Conservation (phyloP, 2,797 vertebrate genomes). For the Chelonia mydas region DNA sequence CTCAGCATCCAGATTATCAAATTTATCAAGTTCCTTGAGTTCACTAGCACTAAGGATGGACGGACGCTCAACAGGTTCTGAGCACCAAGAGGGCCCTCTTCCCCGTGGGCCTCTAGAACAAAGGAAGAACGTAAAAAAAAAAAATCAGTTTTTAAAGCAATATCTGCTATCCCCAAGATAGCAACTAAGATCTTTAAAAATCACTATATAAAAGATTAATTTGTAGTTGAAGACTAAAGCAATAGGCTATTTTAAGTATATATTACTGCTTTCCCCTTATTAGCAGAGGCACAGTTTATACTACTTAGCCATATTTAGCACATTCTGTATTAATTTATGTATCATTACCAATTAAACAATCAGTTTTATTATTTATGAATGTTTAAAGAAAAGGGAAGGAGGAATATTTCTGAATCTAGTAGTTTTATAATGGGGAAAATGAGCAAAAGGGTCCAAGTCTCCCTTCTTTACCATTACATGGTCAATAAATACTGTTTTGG, state of each 20-base stretch:
- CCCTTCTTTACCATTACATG: not conserved
- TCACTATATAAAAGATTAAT: not conserved
- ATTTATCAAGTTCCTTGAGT: slow-evolving; percentile 96
- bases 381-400: not conserved
- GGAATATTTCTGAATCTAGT: not conserved
- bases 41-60: slow-evolving; percentile 96
- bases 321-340: not conserved
- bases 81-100: slow-evolving; percentile 87
- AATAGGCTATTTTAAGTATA: not conserved
- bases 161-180: not conserved
- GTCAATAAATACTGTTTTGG: not conserved
- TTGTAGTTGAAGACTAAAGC: not conserved
- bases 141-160: not conserved
- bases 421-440: not conserved
- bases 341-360: not conserved
- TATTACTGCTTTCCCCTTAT: not conserved
- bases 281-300: not conserved
- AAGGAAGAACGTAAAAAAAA: not conserved
- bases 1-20: slow-evolving; percentile 96
- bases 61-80: slow-evolving; percentile 91
- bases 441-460: not conserved
- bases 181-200: not conserved
- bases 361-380: not conserved
- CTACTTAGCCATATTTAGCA: not conserved
- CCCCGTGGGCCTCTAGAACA: slow-evolving; percentile 84